Base-by-base conservation (phyloP, 2,113 vertebrate genomes). In the Callorhinus ursinus region DNA sequence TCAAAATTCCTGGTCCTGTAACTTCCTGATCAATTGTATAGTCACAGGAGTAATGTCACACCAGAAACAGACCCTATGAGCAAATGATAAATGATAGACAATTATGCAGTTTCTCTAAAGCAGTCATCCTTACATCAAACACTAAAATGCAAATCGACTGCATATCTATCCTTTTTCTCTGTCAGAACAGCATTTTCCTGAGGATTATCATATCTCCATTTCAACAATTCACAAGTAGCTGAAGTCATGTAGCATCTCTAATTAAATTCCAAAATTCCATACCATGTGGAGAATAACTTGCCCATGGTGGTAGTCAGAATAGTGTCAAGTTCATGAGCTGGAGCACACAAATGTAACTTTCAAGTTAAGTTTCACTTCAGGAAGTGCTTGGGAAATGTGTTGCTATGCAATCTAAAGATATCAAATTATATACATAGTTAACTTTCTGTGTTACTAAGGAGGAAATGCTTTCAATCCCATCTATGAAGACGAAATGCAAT, bases 331-430 rank as follows among this genome's bases (percentile, higher is more conserved):
- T 87, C 74, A 77, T 92, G 65, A 91, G 28, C 82, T 86, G 28
- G 36, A 89, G 59, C 46, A 72, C 49, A 77, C 51, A 91, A 95
- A 93, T 83, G 5, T 55, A 95, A 86, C 33, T 72, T 96, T 93
- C 72, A 85, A 95, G 90, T 89, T 96, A 82, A 96, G 96, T 92
- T 97, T 91, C 72, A 89, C 33, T 79, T 93, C n/a, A 86, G 79
- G 28, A 95, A 97, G 46, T 80, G 63, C 65, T 82, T 88, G 72
- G 81, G 26, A 92, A 96, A 79, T 93, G n/a, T 74, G 33, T 72
- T 89, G 22, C 93, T 88, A 53, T 92, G 51, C 21, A 85, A 69
- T 89, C 89, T 90, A 87, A 95, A 92, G 33, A 86, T 82, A 89
- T 42, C 42, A 95, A 63, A 71, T 94, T 85, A 79, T 83, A 85